Evolutionary conservation across 2,888 invertebrate genomes (phyloP), one percentile per base, ranked within the genome.

Genomic region (Xylocampa areola): DNA sequence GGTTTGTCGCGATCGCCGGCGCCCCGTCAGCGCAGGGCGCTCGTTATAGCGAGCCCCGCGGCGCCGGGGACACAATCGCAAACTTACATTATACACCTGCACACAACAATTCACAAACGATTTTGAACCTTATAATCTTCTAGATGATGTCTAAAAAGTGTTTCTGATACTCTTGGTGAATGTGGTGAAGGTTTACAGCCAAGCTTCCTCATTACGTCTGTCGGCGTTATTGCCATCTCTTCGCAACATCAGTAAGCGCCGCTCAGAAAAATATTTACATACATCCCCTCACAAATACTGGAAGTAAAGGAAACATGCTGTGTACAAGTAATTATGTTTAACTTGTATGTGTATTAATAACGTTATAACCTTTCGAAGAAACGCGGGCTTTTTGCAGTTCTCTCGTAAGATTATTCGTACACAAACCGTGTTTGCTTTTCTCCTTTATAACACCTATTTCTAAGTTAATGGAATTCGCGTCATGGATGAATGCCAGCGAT

Each of bases 241-340:
- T 80, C 81, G 84, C 82, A 86, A 87, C 86, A 84, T 87, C 84
- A 86, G 85, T 87, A 86, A 86, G 82, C 82, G 83, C 84, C 85
- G 87, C 84, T 85, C 79, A 82, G 86, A 88, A 88, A 89, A 90
- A 90, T 90, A 91, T 91, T 90, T 88, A 88, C 87, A 85, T 85
- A 86, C 84, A 81, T 86, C 82, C 83, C 80, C 76, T 76, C 70
- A 81, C 84, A 86, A 86, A 87, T 88, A 84, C 82, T 82, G 78
- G 72, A 76, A 68, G 74, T 69, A 68, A 72, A 77, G 70, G 69
- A 64, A 79, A 78, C 66, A 68, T 71, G 61, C 67, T 72, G 53
- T 41, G 69, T 72, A 74, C 52, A 71, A 63, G 70, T 78, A 80
- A 83, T 82, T 79, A 75, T 79, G 74, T 82, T 81, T 48, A 73